Evolutionary conservation across 2,888 invertebrate species (phyloP), one percentile per base, ranked within the genome.

Genomic region (Cacoxenus indagator): DNA sequence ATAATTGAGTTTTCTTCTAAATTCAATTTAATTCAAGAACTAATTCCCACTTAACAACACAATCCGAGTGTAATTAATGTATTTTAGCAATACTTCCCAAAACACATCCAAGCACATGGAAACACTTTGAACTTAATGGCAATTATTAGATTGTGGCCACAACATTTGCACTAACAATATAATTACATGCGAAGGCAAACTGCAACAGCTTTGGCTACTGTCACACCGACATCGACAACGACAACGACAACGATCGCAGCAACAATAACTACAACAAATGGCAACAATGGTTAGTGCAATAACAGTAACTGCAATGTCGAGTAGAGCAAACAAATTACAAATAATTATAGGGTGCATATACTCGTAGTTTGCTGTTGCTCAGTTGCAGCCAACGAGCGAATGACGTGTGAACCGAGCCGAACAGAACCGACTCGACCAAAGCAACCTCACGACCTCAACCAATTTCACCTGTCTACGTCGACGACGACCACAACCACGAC

Each of bases 281-380:
- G 71, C 79, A 76, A n/a, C 67, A 61, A 67, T n/a, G 27, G n/a
- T n/a, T n/a, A n/a, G n/a, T n/a, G 22, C 51, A 51, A 51, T 51
- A 51, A 51, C 22, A 51, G 8, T 19, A 45, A 27, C 70, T 67
- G 51, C 68, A 65, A n/a, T n/a, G n/a, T n/a, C n/a, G n/a, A n/a
- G 74, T 77, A 77, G 76, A 71, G 73, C 75, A 77, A 81, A 78
- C 80, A 80, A 82, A 80, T 78, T 82, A 77, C 82, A 75, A 76
- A 82, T 79, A 78, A 79, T 79, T 79, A 80, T 75, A 73, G 67
- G 70, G 57, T 29, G 31, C 27, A 29, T n/a, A 8, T 19, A 22
- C 37, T 37, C 14, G 22, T 17, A 51, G 22, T 51, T 22, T n/a
- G n/a, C 8, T 9, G 24, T 14, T 51, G 11, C 22, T 8, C 51